Evolutionary conservation across 1,140 invertebrate species (phyloP), one percentile per base, ranked within the genome.

Genomic region (Lordiphosa mommai): DNA sequence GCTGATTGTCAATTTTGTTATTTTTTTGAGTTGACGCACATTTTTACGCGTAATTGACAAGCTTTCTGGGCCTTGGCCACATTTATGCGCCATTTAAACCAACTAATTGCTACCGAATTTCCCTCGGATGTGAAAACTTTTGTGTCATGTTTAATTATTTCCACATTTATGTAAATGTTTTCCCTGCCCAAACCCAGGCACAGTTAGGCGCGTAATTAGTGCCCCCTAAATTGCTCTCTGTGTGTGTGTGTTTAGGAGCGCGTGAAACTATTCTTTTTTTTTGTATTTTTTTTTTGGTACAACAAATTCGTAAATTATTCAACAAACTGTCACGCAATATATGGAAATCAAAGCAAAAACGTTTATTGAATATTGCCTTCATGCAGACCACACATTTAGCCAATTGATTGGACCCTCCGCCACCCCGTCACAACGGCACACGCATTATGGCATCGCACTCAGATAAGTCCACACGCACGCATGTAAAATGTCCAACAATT

Each of bases 1-100:
- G 23, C 34, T 30, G 7, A 9, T 14, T 20, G 36, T 4, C 32
- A 29, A 36, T 38, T 17, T 17, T 14, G 5, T 0, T n/a, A 38
- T 30, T 43, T 23, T 36, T 10, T 16, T 29, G 12, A 10, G 44
- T 27, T 17, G 48, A 27, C n/a, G 27, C 51, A 52, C 72, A 58
- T 86, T 82, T 27, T 74, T 72, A 79, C 67, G 68, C 64, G 60
- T 53, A 82, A 76, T 86, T 86, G 82, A 86, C 74, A 86, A 80
- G 58, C 63, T 68, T 48, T 58, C 48, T 68, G 72, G 61, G 59
- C 33, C 44, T 48, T 65, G 64, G 41, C 46, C 56, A 70, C 77
- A 65, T 84, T 84, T 86, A 86, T 84, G 76, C 84, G 84, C 76
- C 84, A 86, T 72, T 86, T 86, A 86, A 86, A 84, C 84, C 72